Evolutionary conservation across 2,888 invertebrate genomes (phyloP).

Genomic region (Trachelus stipa): DNA sequence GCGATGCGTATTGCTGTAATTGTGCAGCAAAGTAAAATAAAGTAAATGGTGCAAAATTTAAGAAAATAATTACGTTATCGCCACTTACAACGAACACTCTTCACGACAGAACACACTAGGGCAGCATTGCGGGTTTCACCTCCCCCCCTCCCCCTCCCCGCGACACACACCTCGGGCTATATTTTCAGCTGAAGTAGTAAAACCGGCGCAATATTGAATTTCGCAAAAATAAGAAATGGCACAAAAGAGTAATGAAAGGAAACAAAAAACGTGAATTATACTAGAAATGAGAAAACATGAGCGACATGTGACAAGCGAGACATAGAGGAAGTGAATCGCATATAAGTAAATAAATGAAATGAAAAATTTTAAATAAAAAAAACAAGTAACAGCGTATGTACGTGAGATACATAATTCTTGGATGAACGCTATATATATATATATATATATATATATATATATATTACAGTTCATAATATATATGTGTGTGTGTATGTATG

Average conservation of each 20-base stretch:
- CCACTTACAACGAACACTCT: conserved; percentile 51
- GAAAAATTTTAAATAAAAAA: not conserved
- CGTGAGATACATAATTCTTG: not conserved
- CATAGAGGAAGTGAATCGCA: not conserved
- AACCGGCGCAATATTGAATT: not conserved
- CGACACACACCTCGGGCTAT: conserved; percentile 28
- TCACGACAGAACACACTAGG: not conserved
- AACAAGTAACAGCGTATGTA: not conserved
- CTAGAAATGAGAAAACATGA: not conserved
- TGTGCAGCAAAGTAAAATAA: conserved; percentile 22
- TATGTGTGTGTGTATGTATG: too few relatives aligned
- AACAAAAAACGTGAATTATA: not conserved
- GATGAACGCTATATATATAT: not conserved
- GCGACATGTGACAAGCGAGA: not conserved
- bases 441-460: not conserved
- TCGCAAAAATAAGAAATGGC: not conserved
- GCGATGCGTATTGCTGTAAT: conserved; percentile 1
- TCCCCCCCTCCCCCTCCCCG: not conserved
- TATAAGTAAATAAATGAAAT: not conserved
- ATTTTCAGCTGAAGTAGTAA: conserved; percentile 29
- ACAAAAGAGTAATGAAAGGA: not conserved
- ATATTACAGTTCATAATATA: not conserved
- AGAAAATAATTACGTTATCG: not conserved
- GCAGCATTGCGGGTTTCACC: not conserved
- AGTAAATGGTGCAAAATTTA: conserved; percentile 34